phyloP scores from a whole-genome alignment of 2,113 vertebrate genomes.

The Synchiropus splendidus region DNA sequence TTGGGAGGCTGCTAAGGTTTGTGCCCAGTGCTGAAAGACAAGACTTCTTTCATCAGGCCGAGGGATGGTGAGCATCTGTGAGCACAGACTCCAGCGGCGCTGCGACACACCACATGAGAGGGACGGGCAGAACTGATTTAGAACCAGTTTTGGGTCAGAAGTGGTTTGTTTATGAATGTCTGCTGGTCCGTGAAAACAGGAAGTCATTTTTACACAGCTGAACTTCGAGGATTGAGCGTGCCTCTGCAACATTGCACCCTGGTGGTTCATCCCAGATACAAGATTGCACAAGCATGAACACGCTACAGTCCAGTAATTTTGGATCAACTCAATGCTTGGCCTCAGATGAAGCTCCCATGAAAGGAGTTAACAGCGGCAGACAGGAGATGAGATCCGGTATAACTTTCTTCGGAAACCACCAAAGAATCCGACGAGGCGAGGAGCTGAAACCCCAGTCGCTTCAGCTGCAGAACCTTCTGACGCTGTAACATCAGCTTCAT shows the following conservation, averaged over 20 bases:
- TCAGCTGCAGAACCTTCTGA: slow-evolving; percentile 29
- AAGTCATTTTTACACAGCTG: slow-evolving; percentile 54
- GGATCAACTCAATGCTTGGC: no score
- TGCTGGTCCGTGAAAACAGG: slow-evolving; percentile 51
- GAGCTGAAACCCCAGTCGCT: slow-evolving; percentile 15
- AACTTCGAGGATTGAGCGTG: no score
- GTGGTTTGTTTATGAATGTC: slow-evolving; percentile 32
- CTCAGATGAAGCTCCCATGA: no score
- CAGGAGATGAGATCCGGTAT: slow-evolving; percentile 4
- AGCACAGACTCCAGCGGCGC: slow-evolving; percentile 44
- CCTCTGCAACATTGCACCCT: no score
- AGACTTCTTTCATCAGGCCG: slow-evolving; percentile 53
- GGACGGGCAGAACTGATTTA: slow-evolving; percentile 37
- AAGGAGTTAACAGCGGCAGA: no score
- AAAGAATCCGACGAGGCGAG: slow-evolving; percentile 43
- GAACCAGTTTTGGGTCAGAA: slow-evolving; percentile 49
- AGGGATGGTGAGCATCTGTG: slow-evolving; percentile 61
- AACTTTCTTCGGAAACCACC: slow-evolving; percentile 62
- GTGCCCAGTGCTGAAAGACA: slow-evolving; percentile 37
- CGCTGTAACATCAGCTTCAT: no score
- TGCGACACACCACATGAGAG: slow-evolving; percentile 55
- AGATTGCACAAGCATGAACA: no score
- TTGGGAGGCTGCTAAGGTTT: slow-evolving; percentile 40
- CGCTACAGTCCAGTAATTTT: no score
- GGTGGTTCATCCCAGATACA: no score